phyloP scores from a whole-genome alignment of 2,797 vertebrate genomes.

The Neomorphus geoffroyi region DNA sequence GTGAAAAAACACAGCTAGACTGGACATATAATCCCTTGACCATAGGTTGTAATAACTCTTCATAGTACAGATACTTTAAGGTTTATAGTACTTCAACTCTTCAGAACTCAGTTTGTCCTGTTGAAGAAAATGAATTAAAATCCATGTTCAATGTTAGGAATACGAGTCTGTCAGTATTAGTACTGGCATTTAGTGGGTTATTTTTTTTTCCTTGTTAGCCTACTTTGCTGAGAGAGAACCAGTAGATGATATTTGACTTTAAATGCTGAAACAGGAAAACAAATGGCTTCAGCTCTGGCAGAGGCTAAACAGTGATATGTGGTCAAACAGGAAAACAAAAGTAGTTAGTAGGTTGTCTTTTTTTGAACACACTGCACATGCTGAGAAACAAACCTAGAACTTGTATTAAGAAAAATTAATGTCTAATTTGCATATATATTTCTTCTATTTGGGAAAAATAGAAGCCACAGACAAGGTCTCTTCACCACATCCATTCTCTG shows the following conservation, averaged over 20 bases:
- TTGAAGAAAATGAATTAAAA: background rate
- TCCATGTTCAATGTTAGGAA: fast-evolving
- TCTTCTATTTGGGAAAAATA: background rate
- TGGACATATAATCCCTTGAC: background rate
- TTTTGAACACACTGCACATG: fast-evolving
- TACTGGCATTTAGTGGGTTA: background rate
- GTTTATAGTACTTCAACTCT: fast-evolving
- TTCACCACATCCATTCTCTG: background rate
- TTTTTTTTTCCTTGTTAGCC: background rate
- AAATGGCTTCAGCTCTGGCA: background rate
- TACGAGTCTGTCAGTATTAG: background rate
- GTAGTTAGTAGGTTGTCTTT: background rate
- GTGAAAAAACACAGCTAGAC: background rate
- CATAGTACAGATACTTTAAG: background rate
- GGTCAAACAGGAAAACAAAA: background rate
- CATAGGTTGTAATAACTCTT: background rate
- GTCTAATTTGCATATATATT: background rate
- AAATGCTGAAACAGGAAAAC: background rate
- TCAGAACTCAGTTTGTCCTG: background rate
- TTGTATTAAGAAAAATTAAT: background rate
- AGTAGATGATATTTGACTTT: background rate
- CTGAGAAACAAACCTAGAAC: background rate
- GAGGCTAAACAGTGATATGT: background rate
- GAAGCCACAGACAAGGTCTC: background rate
- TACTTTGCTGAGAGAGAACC: background rate